Conservation (phyloP, 1,140 invertebrate genomes). For the Aphis craccivora region DNA sequence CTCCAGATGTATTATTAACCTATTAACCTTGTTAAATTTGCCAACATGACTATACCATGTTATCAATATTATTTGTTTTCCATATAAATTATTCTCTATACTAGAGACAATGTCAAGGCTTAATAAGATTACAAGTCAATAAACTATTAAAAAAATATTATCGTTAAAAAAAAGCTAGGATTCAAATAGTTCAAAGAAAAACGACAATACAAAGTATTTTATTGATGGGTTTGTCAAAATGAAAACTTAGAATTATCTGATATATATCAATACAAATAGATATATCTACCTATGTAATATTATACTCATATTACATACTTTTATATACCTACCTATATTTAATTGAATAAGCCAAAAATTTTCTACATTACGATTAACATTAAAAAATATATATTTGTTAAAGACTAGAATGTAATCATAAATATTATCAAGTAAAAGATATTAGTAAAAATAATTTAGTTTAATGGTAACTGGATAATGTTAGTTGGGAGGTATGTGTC, state of each 20-base stretch:
- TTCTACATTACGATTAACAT: not conserved
- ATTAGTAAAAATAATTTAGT: not conserved
- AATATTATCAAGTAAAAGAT: not conserved
- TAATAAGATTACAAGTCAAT: not conserved
- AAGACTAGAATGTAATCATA: slow-evolving; percentile 3
- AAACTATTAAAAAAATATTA: not conserved
- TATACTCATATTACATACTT: not conserved
- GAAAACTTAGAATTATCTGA: not conserved
- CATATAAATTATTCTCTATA: not conserved
- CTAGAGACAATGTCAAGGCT: not conserved
- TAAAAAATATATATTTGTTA: not conserved
- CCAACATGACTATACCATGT: not conserved
- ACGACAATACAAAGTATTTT: not conserved
- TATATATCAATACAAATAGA: not conserved
- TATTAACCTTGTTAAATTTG: not conserved
- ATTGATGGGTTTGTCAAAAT: not conserved
- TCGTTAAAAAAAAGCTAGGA: not conserved
- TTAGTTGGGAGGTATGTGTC: not conserved
- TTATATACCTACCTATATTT: not conserved
- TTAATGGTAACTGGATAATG: slow-evolving; percentile 15
- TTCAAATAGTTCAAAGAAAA: not conserved
- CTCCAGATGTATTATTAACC: not conserved
- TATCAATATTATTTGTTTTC: not conserved
- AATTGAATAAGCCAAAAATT: not conserved
- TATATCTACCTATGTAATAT: not conserved